Evolutionary conservation across 2,113 vertebrate genomes (phyloP).

Genomic region (Actinemys pallida): DNA sequence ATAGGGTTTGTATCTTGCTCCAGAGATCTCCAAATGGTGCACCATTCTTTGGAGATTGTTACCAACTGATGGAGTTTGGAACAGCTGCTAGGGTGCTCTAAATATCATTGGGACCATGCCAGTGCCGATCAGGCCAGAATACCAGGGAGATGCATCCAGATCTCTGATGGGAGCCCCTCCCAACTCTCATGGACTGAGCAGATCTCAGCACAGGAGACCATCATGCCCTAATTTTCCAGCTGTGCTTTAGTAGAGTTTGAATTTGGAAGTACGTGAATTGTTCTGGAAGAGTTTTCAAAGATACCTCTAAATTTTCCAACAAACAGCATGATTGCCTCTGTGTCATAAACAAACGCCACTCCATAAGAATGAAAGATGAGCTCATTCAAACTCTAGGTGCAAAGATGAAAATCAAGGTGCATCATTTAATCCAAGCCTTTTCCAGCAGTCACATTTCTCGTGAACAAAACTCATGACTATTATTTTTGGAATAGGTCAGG

Average conservation of each 20-base stretch:
- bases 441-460: conserved; percentile 29
- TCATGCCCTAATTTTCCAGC: fast-evolving
- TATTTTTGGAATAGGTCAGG: conserved; percentile 38
- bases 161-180: fast-evolving
- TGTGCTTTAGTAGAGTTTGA: fast-evolving
- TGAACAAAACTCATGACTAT: background rate
- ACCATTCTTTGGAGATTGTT: background rate
- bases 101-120: background rate
- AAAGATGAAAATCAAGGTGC: background rate
- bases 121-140: too few relatives aligned
- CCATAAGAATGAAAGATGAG: background rate
- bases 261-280: background rate
- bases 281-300: fast-evolving
- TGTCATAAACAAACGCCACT: conserved; percentile 40
- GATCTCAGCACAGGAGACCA: background rate
- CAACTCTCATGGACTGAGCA: background rate
- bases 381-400: background rate
- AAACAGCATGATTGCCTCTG: conserved; percentile 20
- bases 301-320: background rate
- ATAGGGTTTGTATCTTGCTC: fast-evolving
- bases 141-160: fast-evolving
- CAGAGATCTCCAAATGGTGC: background rate
- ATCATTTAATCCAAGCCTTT: conserved; percentile 10
- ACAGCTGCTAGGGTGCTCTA: background rate
- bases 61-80: background rate